phyloP scores from a whole-genome alignment of 1,140 invertebrate species.

The Triops cancriformis region DNA sequence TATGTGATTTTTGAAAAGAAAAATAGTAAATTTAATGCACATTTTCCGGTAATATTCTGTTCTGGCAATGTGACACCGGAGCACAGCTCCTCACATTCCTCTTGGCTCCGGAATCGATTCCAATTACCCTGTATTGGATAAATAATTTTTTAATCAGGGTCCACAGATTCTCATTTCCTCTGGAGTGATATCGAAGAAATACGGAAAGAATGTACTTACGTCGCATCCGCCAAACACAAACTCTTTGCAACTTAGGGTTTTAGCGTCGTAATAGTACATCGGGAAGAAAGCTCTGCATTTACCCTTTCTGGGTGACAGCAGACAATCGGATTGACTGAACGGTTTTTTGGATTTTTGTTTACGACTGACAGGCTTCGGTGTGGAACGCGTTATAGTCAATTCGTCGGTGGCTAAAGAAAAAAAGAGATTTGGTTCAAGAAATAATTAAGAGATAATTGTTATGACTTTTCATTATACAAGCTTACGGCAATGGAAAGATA shows the following conservation, averaged over 20 bases:
- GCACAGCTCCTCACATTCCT: too few species aligned
- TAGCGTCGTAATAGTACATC: constrained; percentile 76
- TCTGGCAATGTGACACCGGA: too few species aligned
- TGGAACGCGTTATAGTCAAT: not conserved
- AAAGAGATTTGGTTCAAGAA: not conserved
- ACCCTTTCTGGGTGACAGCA: constrained; percentile 63
- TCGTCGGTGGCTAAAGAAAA: not conserved
- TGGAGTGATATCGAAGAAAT: too few species aligned
- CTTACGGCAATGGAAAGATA: constrained; percentile 25
- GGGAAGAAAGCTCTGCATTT: constrained; percentile 66
- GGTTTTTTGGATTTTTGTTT: too few species aligned
- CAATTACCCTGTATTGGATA: constrained; percentile 57
- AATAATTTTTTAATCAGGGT: too few species aligned
- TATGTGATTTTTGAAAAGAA: too few species aligned
- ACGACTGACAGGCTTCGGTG: not conserved
- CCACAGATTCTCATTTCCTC: too few species aligned
- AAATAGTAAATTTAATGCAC: too few species aligned
- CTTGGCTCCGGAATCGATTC: constrained; percentile 70
- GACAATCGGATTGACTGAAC: constrained; percentile 45
- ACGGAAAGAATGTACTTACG: constrained; percentile 57
- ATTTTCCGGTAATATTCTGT: too few species aligned
- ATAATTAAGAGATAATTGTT: too few species aligned
- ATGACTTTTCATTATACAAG: not conserved
- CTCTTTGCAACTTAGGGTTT: constrained; percentile 77
- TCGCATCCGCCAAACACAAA: constrained; percentile 91